These are phyloP conservation scores for Lamprologus lemairii DNA, from an alignment of 2,113 vertebrate species.

Conservation along the genomic window DNA sequence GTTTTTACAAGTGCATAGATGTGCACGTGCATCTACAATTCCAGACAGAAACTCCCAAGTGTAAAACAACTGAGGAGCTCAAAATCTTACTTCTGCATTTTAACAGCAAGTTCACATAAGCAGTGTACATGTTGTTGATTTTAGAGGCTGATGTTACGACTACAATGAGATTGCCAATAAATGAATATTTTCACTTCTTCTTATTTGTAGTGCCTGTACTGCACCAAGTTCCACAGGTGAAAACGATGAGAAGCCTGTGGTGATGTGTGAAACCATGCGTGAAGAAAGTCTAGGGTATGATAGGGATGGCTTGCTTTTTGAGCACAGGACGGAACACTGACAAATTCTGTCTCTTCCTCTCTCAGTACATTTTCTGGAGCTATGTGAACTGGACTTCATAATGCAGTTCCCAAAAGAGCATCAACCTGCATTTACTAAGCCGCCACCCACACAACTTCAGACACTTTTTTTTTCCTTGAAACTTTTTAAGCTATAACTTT, in stretches of 20 bases:
- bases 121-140: not conserved
- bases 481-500: not conserved
- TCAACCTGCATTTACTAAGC: not conserved
- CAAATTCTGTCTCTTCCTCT: slow-evolving; percentile 2
- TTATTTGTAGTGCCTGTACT: not conserved
- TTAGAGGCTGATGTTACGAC: not conserved
- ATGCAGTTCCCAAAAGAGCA: not conserved
- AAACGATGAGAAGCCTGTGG: not conserved
- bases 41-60: not conserved
- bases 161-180: not conserved
- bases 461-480: not conserved
- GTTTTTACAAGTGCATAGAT: not conserved
- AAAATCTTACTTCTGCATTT: not conserved
- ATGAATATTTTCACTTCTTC: not conserved
- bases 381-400: slow-evolving; percentile 4
- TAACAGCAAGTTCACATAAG: not conserved
- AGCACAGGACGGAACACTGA: not conserved
- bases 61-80: not conserved
- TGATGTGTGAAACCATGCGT: not conserved
- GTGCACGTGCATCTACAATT: not conserved
- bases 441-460: not conserved
- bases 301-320: not conserved
- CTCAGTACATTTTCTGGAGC: not conserved
- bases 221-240: not conserved
- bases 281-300: not conserved